Evolutionary conservation across 2,113 vertebrate genomes (phyloP), one percentile per base, ranked within the genome.

Genomic region (Megalops atlanticus): DNA sequence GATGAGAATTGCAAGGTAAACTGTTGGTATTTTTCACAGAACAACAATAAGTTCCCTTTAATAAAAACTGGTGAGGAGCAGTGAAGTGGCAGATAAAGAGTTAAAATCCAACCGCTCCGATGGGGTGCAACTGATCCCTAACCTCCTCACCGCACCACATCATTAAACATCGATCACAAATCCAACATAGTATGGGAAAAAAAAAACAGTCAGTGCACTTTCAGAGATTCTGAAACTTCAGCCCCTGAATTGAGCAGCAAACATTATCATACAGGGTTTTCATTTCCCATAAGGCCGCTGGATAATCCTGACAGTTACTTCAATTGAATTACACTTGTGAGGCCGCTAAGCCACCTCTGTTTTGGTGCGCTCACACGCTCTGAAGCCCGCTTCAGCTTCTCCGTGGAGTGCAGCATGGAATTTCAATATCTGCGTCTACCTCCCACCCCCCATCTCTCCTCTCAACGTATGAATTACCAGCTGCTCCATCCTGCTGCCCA

Each of bases 251-350:
- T n/a, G 31, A 10, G 58, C 58, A 10, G 0, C 58, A 64, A 64
- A 64, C n/a, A 54, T 54, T 54, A 64, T 64, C 12, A 64, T 64
- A n/a, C 58, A 11, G n/a, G n/a, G n/a, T n/a, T n/a, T 64, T 64
- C 31, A 27, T 64, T 64, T 64, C 27, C 43, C 43, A 45, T 45
- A 64, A 64, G 58, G 24, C 58, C 58, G 31, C 8, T 27, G 58
- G 58, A 64, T 64, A 64, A 64, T 24, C 58, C 58, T 64, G 58
- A 64, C 58, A 64, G 58, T 64, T 64, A 64, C 58, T 64, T 64
- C 58, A 8, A 64, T n/a, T n/a, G 31, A 64, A 64, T 64, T 64
- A 64, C 31, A 64, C 58, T 64, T 64, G 58, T 64, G 58, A 64
- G 58, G 31, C 58, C 52, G 52, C 52, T 45, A 45, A 45, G 43